Percentiles rank a stretch among this genome's conserved stretches.
phyloP scores from a whole-genome alignment of 2,888 invertebrate genomes.

The Epinotia nisella region DNA sequence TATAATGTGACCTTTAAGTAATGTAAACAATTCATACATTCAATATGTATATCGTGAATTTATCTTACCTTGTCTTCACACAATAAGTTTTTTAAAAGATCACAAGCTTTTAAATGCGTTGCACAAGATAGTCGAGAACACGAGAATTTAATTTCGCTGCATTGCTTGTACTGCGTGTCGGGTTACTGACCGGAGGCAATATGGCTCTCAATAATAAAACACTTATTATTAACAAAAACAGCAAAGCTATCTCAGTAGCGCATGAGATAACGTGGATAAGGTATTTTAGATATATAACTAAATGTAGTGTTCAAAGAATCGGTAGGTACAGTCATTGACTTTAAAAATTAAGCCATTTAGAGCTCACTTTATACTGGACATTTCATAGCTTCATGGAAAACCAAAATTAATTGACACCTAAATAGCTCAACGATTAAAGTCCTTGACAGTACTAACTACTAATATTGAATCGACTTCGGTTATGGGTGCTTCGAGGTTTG shows the following conservation, averaged over 20 bases:
- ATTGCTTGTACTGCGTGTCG: constrained; percentile 26
- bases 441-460: no score
- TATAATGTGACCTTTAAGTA: no score
- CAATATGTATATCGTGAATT: not conserved
- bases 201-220: constrained; percentile 19
- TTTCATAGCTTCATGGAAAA: no score
- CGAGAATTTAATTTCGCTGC: constrained; percentile 24
- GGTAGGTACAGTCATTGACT: no score
- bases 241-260: not conserved
- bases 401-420: no score
- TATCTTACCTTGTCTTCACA: not conserved
- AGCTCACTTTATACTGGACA: no score
- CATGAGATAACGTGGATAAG: not conserved
- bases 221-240: constrained; percentile 12
- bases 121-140: not conserved
- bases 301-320: not conserved
- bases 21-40: not conserved
- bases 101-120: not conserved
- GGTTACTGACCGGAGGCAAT: constrained; percentile 15
- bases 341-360: no score
- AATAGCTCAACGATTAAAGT: no score
- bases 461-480: not conserved
- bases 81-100: not conserved
- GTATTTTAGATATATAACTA: not conserved
- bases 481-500: not conserved